phyloP scores from a whole-genome alignment of 2,888 invertebrate genomes.

The Sesia apiformis region DNA sequence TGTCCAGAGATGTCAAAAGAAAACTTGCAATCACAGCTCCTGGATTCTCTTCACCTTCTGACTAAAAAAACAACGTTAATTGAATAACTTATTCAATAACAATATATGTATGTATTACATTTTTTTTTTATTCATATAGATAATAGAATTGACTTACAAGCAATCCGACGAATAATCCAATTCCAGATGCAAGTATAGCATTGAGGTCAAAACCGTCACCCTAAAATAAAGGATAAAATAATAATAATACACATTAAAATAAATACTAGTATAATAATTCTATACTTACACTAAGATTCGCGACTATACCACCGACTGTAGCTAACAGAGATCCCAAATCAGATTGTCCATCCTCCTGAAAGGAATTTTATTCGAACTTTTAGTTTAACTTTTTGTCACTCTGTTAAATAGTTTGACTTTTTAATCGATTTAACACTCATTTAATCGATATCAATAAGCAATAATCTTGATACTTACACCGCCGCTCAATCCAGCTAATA shows the following conservation, averaged over 20 bases:
- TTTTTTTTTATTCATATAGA: too few relatives aligned
- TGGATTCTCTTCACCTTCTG: conserved; percentile 59
- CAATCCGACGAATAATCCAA: conserved; percentile 60
- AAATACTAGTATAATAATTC: background rate
- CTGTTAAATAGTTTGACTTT: too few relatives aligned
- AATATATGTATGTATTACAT: too few relatives aligned
- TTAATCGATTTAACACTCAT: background rate
- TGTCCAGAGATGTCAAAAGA: conserved; percentile 54
- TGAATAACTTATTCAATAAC: background rate
- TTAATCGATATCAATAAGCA: background rate
- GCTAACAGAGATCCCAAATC: conserved; percentile 60
- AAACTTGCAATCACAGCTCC: conserved; percentile 59
- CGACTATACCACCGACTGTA: conserved; percentile 59
- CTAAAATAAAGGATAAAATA: conserved; percentile 27
- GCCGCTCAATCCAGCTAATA: conserved; percentile 60
- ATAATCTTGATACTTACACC: conserved; percentile 39
- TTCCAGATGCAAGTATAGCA: conserved; percentile 49
- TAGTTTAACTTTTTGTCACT: background rate
- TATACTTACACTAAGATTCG: conserved; percentile 60
- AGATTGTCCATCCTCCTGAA: conserved; percentile 60
- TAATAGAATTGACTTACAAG: conserved; percentile 33
- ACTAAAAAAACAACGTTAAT: conserved; percentile 24
- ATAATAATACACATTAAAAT: background rate
- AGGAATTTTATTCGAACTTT: conserved; percentile 7
- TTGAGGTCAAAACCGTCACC: conserved; percentile 65